A percentile compares a stretch with the other conserved stretches of the same genome.
These are phyloP conservation scores for Thymelicus sylvestris DNA, from an alignment of 2,888 invertebrate species.

Conservation along the genomic window DNA sequence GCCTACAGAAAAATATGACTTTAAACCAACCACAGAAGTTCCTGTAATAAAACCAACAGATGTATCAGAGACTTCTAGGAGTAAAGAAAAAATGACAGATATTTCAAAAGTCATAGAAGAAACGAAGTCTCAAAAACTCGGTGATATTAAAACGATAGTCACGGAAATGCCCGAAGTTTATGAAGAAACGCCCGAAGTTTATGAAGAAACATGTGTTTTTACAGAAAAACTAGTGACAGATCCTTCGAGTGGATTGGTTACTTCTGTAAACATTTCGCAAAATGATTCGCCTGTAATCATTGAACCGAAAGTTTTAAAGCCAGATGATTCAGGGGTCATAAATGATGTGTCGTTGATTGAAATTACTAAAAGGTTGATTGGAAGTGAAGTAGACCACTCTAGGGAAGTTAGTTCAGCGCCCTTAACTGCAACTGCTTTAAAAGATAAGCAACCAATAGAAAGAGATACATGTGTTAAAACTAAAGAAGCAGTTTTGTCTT, in stretches of 20 bases:
- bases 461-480: background rate
- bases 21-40: slow-evolving; percentile 85
- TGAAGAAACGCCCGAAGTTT: background rate
- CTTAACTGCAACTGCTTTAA: background rate
- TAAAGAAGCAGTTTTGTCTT: background rate
- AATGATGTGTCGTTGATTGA: slow-evolving; percentile 43
- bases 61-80: slow-evolving; percentile 60
- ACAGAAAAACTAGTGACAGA: background rate
- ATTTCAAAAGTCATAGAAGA: background rate
- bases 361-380: slow-evolving; percentile 53
- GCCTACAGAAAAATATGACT: background rate
- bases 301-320: slow-evolving; percentile 15
- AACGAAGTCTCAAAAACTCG: background rate
- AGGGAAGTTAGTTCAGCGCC: slow-evolving; percentile 1
- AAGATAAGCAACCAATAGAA: background rate
- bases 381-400: slow-evolving; percentile 56
- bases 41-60: slow-evolving; percentile 89
- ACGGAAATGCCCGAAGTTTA: background rate
- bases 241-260: background rate
- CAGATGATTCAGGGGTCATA: background rate
- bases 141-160: background rate
- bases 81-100: slow-evolving; percentile 59
- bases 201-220: background rate
- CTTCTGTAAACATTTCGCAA: background rate
- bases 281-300: slow-evolving; percentile 25